Base-by-base conservation (phyloP, 2,797 vertebrate genomes). In the Graptemys geographica region DNA sequence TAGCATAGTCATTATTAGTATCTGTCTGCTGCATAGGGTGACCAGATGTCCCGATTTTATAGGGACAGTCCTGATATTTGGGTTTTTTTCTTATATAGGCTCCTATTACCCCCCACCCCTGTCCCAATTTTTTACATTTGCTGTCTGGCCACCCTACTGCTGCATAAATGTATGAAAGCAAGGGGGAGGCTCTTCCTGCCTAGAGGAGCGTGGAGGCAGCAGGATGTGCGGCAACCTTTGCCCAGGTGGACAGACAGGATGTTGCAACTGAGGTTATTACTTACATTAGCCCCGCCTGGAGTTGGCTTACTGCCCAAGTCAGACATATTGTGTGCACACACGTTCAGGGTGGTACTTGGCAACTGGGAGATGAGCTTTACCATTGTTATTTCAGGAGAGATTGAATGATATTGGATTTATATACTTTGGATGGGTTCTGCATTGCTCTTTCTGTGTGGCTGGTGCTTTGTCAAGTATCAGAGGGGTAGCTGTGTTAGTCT, bases 361-460 rank as follows among this genome's bases (percentile, higher is more conserved):
- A 86, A 76, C 81, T 83, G 79, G 90, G 78, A 57, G 41, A 85
- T 76, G 91, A 85, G 53, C 69, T 95, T 93, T 89, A 84, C 91
- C 78, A 25, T n/a, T 76, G 51, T 18, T 19, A 4, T 89, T 96
- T 52, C 55, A 74, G 87, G 65, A 52, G 27, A 79, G 59, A 79
- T 93, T 92, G 96, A 91, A 94, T 80, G 65, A 80, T 33, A 93
- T 81, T 0, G 90, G 90, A 95, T 96, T 96, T 95, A 97, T 96
- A 92, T 82, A 51, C n/a, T 41, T 95, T 85, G 25, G 79, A 86
- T 52, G 6, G 4, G 59, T 81, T 87, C 15, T 85, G 37, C 51
- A 55, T 86, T 88, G 28, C 57, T 86, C 81, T 78, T 72, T 55
- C n/a, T 12, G 69, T 5, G 0, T 0, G 0, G 74, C 80, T 33